Percentiles rank a stretch among this genome's conserved stretches.
Conservation (phyloP, 2,113 vertebrate genomes). For the Reinhardtius hippoglossoides region DNA sequence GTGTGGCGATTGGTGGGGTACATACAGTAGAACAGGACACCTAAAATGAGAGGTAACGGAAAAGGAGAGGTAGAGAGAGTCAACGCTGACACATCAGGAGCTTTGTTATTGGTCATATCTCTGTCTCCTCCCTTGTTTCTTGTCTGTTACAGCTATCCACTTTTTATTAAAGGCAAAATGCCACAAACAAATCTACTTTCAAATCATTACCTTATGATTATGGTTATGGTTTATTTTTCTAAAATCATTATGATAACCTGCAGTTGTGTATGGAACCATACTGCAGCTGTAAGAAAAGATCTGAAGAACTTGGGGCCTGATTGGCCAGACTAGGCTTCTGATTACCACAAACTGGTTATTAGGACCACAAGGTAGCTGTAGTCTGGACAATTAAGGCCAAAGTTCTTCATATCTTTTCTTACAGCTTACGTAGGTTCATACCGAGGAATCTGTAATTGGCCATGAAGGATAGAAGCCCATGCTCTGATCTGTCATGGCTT, state of each 20-base stretch:
- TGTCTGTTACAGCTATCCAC: not conserved
- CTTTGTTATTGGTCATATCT: not conserved
- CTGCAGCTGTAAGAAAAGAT: no score
- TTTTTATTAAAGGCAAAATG: not conserved
- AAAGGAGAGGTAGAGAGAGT: not conserved
- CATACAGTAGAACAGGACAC: slow-evolving; percentile 92
- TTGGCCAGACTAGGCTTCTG: no score
- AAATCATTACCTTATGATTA: no score
- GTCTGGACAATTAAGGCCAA: not conserved
- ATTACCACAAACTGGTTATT: no score
- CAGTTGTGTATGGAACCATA: no score
- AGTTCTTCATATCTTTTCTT: not conserved
- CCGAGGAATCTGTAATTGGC: not conserved
- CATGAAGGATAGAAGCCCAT: not conserved
- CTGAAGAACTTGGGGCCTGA: no score
- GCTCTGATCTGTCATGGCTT: not conserved
- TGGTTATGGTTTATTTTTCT: no score
- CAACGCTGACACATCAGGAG: not conserved
- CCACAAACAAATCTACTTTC: not conserved
- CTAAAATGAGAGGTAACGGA: slow-evolving; percentile 63
- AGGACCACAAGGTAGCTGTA: no score
- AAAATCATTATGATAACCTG: no score
- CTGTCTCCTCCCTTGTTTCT: not conserved
- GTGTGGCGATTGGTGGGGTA: slow-evolving; percentile 87
- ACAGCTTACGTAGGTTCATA: not conserved